Evolutionary conservation across 2,888 invertebrate species (phyloP), one percentile per base, ranked within the genome.

Genomic region (Blastobasis lacticolella): DNA sequence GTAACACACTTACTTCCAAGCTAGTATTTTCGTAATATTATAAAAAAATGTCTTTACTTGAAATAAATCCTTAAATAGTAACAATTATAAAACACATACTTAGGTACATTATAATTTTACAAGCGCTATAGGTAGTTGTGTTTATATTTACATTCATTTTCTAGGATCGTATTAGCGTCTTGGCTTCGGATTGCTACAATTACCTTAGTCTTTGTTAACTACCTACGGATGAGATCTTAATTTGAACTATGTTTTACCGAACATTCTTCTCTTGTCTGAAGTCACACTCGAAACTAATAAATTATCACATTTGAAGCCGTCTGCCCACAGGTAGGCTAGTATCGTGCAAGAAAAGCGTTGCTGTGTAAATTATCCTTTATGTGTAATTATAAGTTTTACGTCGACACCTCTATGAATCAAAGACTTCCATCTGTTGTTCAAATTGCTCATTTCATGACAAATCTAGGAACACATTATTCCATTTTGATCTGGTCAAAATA

Each of bases 221-320:
- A 83, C 73, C 78, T 85, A 86, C 75, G 69, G 77, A 77, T 88
- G 88, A 88, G 88, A 88, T 88, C 88, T 84, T 72, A 80, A 80
- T 85, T 87, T 87, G 84, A 87, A 87, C 87, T 86, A 79, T 79
- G 72, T 71, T 80, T 75, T 71, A 79, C 71, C 73, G 75, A 83
- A 81, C 79, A 76, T 76, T 67, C 72, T 67, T 64, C 71, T 63
- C 63, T 66, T 67, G 71, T 64, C 68, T 75, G 77, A 74, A 75
- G 61, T 70, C 58, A 59, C 67, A 70, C 75, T 77, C 79, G 76
- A 78, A 78, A 72, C 71, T 74, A 78, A 79, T 79, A 81, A 85
- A 79, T 79, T 81, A 85, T 85, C 85, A 87, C 85, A 84, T 75
- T 77, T 69, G 66, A 64, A 63, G 23, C 23, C 23, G 23, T 23